Evolutionary conservation across 1,140 invertebrate species (phyloP).

Genomic region (Drosophila oshimai): DNA sequence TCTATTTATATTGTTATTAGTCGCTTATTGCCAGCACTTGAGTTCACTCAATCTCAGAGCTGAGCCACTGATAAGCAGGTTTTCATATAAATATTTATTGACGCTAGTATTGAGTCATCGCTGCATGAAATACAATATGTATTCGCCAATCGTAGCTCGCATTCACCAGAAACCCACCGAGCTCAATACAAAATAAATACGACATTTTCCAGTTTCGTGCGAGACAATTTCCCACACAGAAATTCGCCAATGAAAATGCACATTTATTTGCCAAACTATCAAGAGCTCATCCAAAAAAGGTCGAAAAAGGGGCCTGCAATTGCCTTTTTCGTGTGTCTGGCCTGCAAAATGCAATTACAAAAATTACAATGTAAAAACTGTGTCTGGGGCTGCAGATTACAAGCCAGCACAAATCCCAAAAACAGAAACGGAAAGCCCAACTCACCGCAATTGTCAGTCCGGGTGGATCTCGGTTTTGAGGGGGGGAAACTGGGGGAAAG

Average conservation of each 20-base stretch:
- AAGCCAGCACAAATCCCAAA: slow-evolving; percentile 42
- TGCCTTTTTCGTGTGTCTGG: slow-evolving; percentile 43
- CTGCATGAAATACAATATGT: background rate
- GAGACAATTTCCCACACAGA: slow-evolving; percentile 55
- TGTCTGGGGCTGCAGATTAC: slow-evolving; percentile 63
- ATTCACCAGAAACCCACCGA: slow-evolving; percentile 2
- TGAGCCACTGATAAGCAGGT: slow-evolving; percentile 41
- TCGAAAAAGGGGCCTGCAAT: slow-evolving; percentile 20
- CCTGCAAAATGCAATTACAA: slow-evolving; percentile 68
- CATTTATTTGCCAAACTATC: slow-evolving; percentile 33
- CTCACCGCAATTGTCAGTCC: slow-evolving; percentile 46
- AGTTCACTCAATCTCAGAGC: slow-evolving; percentile 11
- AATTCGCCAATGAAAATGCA: slow-evolving; percentile 4
- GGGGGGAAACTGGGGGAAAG: slow-evolving; percentile 34
- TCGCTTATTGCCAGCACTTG: slow-evolving; percentile 20
- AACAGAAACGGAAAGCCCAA: slow-evolving; percentile 49
- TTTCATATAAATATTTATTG: slow-evolving; percentile 30
- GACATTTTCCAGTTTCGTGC: slow-evolving; percentile 24
- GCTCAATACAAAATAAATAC: slow-evolving; percentile 15
- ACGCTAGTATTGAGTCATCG: slow-evolving; percentile 24
- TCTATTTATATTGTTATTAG: slow-evolving; percentile 57
- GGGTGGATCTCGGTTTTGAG: slow-evolving; percentile 27
- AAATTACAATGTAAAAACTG: slow-evolving; percentile 74
- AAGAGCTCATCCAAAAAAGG: slow-evolving; percentile 38
- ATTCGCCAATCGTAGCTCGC: background rate